These are phyloP conservation scores for Trissolcus basalis DNA, from an alignment of 1,140 invertebrate genomes.

Conservation along the genomic window DNA sequence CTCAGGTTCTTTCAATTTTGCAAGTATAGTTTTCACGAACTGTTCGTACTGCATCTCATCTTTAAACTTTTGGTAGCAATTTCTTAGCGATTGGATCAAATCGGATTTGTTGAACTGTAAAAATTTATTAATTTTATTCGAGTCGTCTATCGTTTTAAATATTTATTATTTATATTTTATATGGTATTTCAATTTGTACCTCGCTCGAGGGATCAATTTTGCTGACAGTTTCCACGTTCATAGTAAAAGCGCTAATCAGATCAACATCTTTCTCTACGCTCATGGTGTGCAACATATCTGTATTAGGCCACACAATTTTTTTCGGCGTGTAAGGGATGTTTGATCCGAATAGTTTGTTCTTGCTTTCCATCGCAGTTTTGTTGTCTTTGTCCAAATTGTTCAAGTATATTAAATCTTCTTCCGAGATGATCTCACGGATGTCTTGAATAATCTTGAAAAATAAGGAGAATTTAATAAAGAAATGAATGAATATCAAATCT, in stretches of 20 bases:
- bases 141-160: too few species aligned
- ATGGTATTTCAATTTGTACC: conserved; percentile 45
- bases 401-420: conserved; percentile 60
- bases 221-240: conserved; percentile 55
- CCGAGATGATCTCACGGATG: conserved; percentile 56
- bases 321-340: conserved; percentile 63
- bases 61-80: conserved; percentile 72
- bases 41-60: conserved; percentile 77
- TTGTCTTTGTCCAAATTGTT: conserved; percentile 34
- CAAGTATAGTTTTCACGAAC: conserved; percentile 79
- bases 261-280: conserved; percentile 35
- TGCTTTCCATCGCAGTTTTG: conserved; percentile 12
- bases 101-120: conserved; percentile 78
- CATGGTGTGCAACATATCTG: conserved; percentile 64
- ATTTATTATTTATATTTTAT: too few species aligned
- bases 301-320: conserved; percentile 64
- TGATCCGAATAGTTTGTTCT: conserved; percentile 57
- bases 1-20: conserved; percentile 79
- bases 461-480: neutral
- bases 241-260: conserved; percentile 62
- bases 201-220: conserved; percentile 65
- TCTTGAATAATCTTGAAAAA: conserved; percentile 66
- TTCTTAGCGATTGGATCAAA: conserved; percentile 78
- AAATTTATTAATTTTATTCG: conserved; percentile 40
- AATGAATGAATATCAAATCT: too few species aligned